Conservation (phyloP, 2,113 vertebrate species). For the Sceloporus tristichus region DNA sequence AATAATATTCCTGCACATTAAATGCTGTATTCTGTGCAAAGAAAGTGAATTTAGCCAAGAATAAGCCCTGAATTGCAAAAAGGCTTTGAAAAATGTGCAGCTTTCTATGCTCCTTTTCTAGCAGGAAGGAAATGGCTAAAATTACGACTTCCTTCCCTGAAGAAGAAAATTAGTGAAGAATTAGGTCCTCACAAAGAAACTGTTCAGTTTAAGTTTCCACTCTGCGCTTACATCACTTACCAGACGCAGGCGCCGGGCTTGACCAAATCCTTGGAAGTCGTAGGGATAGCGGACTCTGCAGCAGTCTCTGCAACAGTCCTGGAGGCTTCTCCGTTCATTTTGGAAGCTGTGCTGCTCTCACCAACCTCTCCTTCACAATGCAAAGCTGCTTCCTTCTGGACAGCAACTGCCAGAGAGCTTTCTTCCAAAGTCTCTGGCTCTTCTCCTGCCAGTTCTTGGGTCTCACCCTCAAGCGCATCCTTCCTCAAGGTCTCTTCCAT, state of each 20-base stretch:
- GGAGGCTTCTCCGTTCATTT: neutral
- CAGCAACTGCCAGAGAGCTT: rapidly evolving
- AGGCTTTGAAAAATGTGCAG: no score
- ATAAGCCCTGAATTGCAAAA: no score
- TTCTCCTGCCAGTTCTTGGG: neutral
- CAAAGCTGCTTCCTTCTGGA: neutral
- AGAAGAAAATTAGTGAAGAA: no score
- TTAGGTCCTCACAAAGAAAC: no score
- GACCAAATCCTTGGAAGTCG: neutral
- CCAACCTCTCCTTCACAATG: rapidly evolving
- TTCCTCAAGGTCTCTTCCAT: neutral
- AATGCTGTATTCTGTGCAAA: no score
- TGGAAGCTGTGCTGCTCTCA: neutral
- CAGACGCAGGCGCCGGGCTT: conserved; percentile 44
- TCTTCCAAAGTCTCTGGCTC: neutral
- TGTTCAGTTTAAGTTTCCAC: no score
- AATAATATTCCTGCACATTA: no score
- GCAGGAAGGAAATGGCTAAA: no score
- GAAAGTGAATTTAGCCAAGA: no score
- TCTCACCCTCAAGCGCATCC: neutral
- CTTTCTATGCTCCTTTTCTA: no score
- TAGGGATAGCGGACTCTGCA: neutral
- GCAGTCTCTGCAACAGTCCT: neutral
- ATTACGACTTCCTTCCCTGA: no score
- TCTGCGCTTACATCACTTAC: no score